Conservation (phyloP, 2,888 invertebrate species). For the Aphodius granarius region DNA sequence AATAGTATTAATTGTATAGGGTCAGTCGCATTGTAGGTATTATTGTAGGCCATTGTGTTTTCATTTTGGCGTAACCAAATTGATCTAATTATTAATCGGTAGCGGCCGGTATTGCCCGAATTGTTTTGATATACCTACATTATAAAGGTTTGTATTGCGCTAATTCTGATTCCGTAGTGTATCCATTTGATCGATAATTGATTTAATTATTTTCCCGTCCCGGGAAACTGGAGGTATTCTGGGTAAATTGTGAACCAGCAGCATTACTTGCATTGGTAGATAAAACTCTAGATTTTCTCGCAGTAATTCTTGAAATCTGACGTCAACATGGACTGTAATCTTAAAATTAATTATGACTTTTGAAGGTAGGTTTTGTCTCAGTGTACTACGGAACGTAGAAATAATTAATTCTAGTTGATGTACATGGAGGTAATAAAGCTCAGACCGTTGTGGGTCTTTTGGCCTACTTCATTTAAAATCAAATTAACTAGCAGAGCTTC, state of each 20-base stretch:
- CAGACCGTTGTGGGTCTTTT: conserved; percentile 8
- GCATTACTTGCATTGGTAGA: too few species aligned
- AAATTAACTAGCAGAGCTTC: conserved; percentile 21
- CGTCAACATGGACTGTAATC: too few species aligned
- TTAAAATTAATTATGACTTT: too few species aligned
- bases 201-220: too few species aligned
- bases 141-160: not conserved
- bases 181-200: too few species aligned
- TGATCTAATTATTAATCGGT: not conserved
- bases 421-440: not conserved
- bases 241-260: too few species aligned
- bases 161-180: too few species aligned
- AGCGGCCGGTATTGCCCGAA: not conserved
- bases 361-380: too few species aligned
- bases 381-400: not conserved
- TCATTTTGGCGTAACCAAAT: not conserved
- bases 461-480: conserved; percentile 23
- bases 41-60: not conserved
- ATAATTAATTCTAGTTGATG: not conserved
- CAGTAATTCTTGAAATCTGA: too few species aligned
- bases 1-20: not conserved
- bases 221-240: too few species aligned
- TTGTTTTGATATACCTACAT: not conserved
- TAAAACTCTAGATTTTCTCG: too few species aligned
- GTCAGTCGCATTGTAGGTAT: not conserved